Conservation (phyloP, 2,888 invertebrate genomes). For the Branchellion lobata region DNA sequence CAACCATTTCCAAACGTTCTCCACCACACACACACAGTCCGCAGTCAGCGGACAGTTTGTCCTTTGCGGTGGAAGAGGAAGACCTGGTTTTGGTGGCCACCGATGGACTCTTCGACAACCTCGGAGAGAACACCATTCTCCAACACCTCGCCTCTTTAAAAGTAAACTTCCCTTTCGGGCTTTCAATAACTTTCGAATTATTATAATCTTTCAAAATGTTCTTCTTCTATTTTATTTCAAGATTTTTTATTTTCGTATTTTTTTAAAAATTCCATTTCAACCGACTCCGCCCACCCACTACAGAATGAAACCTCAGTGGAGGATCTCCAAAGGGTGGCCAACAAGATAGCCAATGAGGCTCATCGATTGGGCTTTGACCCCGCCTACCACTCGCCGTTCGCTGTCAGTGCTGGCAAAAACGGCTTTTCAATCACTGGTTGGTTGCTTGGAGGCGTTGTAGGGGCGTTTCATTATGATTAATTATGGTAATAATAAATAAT, state of each 20-base stretch:
- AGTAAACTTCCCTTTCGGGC: conserved; percentile 51
- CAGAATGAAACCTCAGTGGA: conserved; percentile 58
- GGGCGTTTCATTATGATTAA: too few species aligned
- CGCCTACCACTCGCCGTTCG: conserved; percentile 53
- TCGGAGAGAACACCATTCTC: conserved; percentile 84
- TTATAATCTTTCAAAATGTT: not conserved
- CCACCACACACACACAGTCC: conserved; percentile 67
- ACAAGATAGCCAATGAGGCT: conserved; percentile 92
- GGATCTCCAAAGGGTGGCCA: conserved; percentile 80
- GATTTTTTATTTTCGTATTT: conserved; percentile 11
- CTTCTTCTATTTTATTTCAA: not conserved
- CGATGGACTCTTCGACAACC: conserved; percentile 97
- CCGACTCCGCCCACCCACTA: not conserved
- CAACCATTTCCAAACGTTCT: too few species aligned
- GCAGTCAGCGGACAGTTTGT: conserved; percentile 83
- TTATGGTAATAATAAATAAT: not conserved
- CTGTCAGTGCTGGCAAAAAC: conserved; percentile 50
- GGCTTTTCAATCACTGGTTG: conserved; percentile 49
- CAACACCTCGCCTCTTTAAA: conserved; percentile 67
- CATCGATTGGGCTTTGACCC: conserved; percentile 89
- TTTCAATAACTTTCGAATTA: not conserved
- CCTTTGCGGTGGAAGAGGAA: conserved; percentile 80
- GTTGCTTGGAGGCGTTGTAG: not conserved
- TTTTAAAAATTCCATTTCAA: not conserved
- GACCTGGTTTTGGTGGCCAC: conserved; percentile 89